These are phyloP conservation scores for Cottoperca gobio DNA, from an alignment of 2,797 vertebrate genomes.

Conservation along the genomic window DNA sequence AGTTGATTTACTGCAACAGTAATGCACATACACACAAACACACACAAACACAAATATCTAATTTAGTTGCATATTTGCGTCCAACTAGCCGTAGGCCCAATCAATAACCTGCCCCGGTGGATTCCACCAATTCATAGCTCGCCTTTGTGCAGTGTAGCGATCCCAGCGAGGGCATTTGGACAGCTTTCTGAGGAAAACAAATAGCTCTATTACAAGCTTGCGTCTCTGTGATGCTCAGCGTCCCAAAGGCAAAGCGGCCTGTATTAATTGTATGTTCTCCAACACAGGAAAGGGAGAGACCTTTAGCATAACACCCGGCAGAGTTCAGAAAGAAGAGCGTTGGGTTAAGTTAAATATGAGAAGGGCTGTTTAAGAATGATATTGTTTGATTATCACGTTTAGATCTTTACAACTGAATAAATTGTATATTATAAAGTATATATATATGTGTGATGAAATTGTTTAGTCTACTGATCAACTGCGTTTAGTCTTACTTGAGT, in stretches of 20 bases:
- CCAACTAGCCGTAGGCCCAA: constrained; percentile 69
- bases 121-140: constrained; percentile 79
- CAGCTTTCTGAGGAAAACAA: constrained; percentile 86
- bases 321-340: constrained; percentile 9
- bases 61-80: constrained; percentile 80
- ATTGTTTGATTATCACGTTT: not conserved
- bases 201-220: constrained; percentile 84
- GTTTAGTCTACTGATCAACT: not conserved
- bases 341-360: not conserved
- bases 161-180: constrained; percentile 68
- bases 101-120: constrained; percentile 79
- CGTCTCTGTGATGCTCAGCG: constrained; percentile 80
- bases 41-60: constrained; percentile 58
- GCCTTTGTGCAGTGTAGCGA: constrained; percentile 66
- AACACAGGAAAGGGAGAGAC: constrained; percentile 42
- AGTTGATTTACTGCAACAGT: constrained; percentile 17
- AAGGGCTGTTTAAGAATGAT: not conserved
- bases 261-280: constrained; percentile 76
- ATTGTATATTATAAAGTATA: too few species aligned
- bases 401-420: constrained; percentile 2
- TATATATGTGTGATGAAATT: not conserved
- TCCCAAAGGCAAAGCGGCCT: constrained; percentile 77
- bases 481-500: not conserved
- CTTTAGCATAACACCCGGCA: constrained; percentile 35
- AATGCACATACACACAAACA: constrained; percentile 4